Conservation (phyloP, 1,140 invertebrate genomes). For the Lanistes nyassanus region DNA sequence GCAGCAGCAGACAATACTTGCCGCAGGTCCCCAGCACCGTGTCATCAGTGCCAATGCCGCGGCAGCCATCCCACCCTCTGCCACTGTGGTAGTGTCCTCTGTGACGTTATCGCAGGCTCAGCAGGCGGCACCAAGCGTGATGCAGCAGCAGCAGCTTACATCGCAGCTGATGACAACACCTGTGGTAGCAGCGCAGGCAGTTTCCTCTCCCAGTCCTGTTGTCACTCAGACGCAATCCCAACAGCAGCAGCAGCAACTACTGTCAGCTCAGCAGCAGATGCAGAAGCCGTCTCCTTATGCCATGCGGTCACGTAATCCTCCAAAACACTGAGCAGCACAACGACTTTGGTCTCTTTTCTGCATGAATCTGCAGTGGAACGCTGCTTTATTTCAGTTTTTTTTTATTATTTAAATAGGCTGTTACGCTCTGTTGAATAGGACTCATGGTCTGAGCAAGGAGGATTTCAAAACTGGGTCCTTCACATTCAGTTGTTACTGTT, state of each 20-base stretch:
- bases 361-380: too few relatives aligned
- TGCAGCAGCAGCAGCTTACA: constrained; percentile 20
- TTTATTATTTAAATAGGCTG: too few relatives aligned
- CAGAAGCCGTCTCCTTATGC: constrained; percentile 48
- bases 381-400: too few relatives aligned
- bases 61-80: constrained; percentile 6
- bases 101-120: neutral
- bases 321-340: constrained; percentile 50
- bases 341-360: too few relatives aligned
- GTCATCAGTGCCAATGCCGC: constrained; percentile 6
- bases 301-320: constrained; percentile 53
- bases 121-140: neutral
- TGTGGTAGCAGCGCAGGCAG: constrained; percentile 34
- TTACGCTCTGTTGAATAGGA: too few relatives aligned
- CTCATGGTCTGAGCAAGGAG: too few relatives aligned
- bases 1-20: constrained; percentile 9
- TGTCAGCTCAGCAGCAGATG: constrained; percentile 26
- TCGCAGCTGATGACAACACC: constrained; percentile 5
- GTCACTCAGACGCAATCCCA: constrained; percentile 34
- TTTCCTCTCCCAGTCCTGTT: constrained; percentile 34
- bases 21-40: constrained; percentile 9
- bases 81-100: constrained; percentile 23
- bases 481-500: too few relatives aligned
- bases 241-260: constrained; percentile 20
- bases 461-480: too few relatives aligned